Evolutionary conservation across 1,140 invertebrate genomes (phyloP), one percentile per base, ranked within the genome.

Genomic region (Drosophila pectinifera): DNA sequence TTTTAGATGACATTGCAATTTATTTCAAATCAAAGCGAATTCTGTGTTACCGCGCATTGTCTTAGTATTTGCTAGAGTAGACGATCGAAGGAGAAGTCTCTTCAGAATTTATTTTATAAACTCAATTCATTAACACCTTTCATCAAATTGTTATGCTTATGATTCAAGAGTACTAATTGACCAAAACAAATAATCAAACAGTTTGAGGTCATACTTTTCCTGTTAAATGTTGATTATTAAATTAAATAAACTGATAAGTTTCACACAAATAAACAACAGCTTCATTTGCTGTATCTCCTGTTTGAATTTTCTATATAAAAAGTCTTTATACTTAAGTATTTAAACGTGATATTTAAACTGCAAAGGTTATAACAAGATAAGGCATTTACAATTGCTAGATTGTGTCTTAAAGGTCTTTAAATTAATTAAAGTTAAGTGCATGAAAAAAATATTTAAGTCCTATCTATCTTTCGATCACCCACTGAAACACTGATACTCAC

Each of bases 401-500:
- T 16, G 10, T 16, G 24, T 0, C 0, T 16, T 5, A 3, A 5
- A 11, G 24, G 7, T 2, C 8, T 46, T 10, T n/a, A 5, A 13
- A 10, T 26, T 16, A 26, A 26, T 5, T n/a, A 46, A 24, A 22
- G 5, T 13, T n/a, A n/a, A 14, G n/a, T 2, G 13, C 36, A 4
- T 38, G 16, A 3, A 16, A 0, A 39, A 39, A 39, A 16, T 16
- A n/a, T n/a, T n/a, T n/a, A n/a, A n/a, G n/a, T n/a, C n/a, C n/a
- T n/a, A n/a, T n/a, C n/a, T n/a, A n/a, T n/a, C n/a, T n/a, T n/a
- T n/a, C n/a, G n/a, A 41, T 64, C 26, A 20, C 5, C 20, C 13
- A 0, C 2, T 16, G 0, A 16, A 18, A 4, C 22, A 11, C 13
- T 5, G 8, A 1, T 7, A 93, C 94, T 94, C 93, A 98, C 97